Percentiles rank a stretch among this genome's conserved stretches.
Conservation (phyloP, 2,113 vertebrate species). For the Cavia porcellus region DNA sequence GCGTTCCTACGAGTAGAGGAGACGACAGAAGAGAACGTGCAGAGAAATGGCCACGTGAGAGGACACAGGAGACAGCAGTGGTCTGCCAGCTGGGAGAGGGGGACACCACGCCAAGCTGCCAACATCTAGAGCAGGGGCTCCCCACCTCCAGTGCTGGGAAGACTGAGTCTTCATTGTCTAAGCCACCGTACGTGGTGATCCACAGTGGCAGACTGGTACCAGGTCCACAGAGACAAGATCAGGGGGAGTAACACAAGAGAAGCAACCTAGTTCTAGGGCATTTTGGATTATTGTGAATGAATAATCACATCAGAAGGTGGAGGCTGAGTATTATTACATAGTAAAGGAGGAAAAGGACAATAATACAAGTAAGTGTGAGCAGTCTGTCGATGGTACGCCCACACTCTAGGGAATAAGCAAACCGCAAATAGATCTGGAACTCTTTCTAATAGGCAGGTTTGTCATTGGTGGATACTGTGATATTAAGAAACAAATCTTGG, state of each 20-base stretch:
- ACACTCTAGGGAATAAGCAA: background rate
- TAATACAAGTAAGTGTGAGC: background rate
- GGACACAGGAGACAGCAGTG: background rate
- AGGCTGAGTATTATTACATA: background rate
- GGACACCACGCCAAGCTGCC: background rate
- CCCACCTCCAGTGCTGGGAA: background rate
- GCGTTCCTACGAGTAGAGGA: background rate
- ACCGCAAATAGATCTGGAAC: background rate
- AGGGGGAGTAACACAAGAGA: background rate
- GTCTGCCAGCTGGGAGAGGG: background rate
- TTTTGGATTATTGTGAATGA: background rate
- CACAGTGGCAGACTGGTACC: background rate
- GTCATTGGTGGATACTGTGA: background rate
- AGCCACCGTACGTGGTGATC: background rate
- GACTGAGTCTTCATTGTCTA: background rate
- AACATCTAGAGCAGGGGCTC: background rate
- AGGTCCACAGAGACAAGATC: background rate
- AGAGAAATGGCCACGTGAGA: background rate
- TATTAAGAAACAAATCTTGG: background rate
- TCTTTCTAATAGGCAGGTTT: background rate
- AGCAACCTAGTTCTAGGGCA: background rate
- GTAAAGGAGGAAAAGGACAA: background rate
- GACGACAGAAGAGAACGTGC: background rate
- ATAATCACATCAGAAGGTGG: background rate
- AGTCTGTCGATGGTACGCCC: background rate